A percentile compares a stretch with the other conserved stretches of the same genome.
These are phyloP conservation scores for Cinclus mexicanus DNA, from an alignment of 2,113 vertebrate species.

Conservation along the genomic window DNA sequence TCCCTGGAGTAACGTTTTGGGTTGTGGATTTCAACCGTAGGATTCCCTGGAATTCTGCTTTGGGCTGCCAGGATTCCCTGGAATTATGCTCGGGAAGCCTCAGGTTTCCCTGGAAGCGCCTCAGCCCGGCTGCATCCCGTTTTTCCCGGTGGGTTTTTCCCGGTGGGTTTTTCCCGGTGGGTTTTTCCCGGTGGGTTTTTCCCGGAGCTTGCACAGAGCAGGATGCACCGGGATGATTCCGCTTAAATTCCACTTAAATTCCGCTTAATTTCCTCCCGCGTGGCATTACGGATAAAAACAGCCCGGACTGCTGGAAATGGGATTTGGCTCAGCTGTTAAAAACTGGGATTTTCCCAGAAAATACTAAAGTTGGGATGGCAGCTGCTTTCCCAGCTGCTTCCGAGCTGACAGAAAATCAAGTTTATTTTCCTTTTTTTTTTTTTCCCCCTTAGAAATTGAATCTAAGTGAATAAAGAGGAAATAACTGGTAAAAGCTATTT, in stretches of 20 bases:
- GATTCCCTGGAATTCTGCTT: not conserved
- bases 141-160: not conserved
- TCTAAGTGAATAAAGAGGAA: not conserved
- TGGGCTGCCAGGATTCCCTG: not conserved
- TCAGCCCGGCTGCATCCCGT: not conserved
- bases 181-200: too few relatives aligned
- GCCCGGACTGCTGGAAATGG: accelerated
- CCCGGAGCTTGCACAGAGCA: not conserved
- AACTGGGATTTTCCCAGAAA: not conserved
- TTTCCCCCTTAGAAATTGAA: accelerated
- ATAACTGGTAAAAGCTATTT: accelerated
- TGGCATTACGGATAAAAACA: accelerated
- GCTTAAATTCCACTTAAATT: not conserved
- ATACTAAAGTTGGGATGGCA: accelerated
- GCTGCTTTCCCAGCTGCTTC: not conserved
- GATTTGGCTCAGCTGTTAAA: accelerated
- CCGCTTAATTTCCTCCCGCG: accelerated
- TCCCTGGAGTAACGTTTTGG: not conserved
- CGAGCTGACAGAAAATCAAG: accelerated
- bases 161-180: too few relatives aligned
- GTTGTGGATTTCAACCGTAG: not conserved
- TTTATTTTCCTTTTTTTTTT: not conserved
- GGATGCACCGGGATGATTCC: not conserved
- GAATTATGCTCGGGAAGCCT: accelerated
- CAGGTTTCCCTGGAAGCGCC: not conserved